A percentile compares a stretch with the other conserved stretches of the same genome.
Evolutionary conservation across 2,888 invertebrate species (phyloP).

Genomic region (Eupeodes latifasciatus): DNA sequence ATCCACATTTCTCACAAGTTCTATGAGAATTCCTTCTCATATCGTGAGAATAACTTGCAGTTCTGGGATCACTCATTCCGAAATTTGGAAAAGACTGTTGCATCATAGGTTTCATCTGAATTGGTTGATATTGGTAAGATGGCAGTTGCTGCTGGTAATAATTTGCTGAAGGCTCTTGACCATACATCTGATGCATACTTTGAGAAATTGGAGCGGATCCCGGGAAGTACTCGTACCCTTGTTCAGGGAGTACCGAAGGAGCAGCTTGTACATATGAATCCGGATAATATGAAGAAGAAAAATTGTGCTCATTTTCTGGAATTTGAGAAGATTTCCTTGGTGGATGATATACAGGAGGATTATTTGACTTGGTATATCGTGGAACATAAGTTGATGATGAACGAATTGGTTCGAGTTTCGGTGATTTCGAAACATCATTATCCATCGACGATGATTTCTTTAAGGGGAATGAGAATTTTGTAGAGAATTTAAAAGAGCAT

Average conservation of each 20-base stretch:
- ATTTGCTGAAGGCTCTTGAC: background rate
- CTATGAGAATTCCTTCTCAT: background rate
- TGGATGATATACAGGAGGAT: background rate
- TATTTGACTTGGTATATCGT: background rate
- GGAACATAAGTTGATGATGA: background rate
- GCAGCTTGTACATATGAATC: background rate
- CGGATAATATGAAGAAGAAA: background rate
- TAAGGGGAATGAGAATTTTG: background rate
- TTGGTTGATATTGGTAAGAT: slow-evolving; percentile 7
- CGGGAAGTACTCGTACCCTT: background rate
- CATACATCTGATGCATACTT: background rate
- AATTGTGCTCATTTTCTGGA: background rate
- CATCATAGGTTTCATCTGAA: background rate
- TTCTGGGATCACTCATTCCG: background rate
- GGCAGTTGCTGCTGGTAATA: background rate
- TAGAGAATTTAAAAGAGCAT: background rate
- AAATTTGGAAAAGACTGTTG: background rate
- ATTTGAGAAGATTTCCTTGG: background rate
- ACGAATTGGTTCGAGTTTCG: slow-evolving; percentile 13
- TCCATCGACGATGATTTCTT: slow-evolving; percentile 77
- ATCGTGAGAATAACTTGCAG: background rate
- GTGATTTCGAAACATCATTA: background rate
- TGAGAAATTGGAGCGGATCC: background rate
- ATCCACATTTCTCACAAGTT: slow-evolving; percentile 19
- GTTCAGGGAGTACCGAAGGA: background rate